Conservation (phyloP, 2,113 vertebrate genomes). For the Ciconia stormi region DNA sequence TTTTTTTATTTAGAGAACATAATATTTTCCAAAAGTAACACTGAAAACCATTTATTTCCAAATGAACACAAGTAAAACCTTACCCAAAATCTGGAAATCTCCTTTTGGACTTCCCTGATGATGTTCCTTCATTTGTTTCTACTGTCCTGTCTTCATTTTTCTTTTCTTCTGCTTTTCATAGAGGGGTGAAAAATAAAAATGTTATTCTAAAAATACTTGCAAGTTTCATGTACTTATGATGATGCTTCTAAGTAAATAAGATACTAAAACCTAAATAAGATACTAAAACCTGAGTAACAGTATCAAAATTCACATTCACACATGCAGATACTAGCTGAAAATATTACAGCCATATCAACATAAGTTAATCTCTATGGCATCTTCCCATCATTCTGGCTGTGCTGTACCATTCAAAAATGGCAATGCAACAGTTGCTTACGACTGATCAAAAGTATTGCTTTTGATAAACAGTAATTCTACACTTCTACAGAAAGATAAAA, state of each 20-base stretch:
- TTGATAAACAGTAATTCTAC: neutral
- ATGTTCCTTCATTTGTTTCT: constrained; percentile 76
- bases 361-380: neutral
- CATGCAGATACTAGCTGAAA: neutral
- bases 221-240: neutral
- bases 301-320: neutral
- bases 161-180: constrained; percentile 64
- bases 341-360: neutral
- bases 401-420: neutral
- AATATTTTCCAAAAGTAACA: neutral
- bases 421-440: neutral
- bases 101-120: constrained; percentile 83
- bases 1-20: neutral
- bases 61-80: neutral
- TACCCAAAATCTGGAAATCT: constrained; percentile 93
- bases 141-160: constrained; percentile 74
- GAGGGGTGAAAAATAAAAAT: neutral
- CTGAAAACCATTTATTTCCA: neutral
- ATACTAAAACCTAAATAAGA: neutral
- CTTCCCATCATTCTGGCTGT: neutral
- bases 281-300: neutral
- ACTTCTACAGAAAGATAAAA: neutral
- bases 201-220: neutral
- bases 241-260: neutral
- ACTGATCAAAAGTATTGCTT: neutral